Evolutionary conservation across 1,140 invertebrate species (phyloP).

Genomic region (Drosophila erecta): DNA sequence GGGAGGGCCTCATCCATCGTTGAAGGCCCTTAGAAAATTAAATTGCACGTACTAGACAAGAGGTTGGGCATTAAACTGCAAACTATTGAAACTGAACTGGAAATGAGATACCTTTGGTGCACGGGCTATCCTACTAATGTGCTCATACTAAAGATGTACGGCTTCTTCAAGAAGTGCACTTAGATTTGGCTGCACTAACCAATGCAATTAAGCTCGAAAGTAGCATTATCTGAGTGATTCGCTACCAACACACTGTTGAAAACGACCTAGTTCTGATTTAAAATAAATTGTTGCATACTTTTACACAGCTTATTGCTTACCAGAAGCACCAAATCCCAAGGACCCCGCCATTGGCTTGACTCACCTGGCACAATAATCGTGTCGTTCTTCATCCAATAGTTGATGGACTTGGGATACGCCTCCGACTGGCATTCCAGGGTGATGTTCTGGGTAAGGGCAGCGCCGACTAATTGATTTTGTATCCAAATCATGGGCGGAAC

Average conservation of each 20-base stretch:
- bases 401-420: slow-evolving; percentile 94
- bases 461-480: slow-evolving; percentile 93
- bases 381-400: slow-evolving; percentile 93
- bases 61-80: too few species aligned
- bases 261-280: not conserved
- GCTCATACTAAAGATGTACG: not conserved
- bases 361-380: slow-evolving; percentile 93
- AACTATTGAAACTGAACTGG: slow-evolving; percentile 18
- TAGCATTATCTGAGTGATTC: not conserved
- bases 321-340: too few species aligned
- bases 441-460: slow-evolving; percentile 89
- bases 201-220: not conserved
- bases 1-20: slow-evolving; percentile 34
- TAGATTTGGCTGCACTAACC: not conserved
- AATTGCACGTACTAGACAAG: slow-evolving; percentile 31
- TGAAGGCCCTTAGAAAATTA: slow-evolving; percentile 46
- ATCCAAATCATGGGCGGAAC: slow-evolving; percentile 94
- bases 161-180: not conserved
- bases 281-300: not conserved
- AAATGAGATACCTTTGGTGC: not conserved
- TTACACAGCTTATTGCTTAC: not conserved
- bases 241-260: not conserved
- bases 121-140: not conserved
- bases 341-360: too few species aligned
- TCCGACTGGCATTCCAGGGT: slow-evolving; percentile 93